Percentiles rank a stretch among this genome's conserved stretches.
These are phyloP conservation scores for Zenarchopterus dispar DNA, from an alignment of 2,797 vertebrate species.

Conservation along the genomic window DNA sequence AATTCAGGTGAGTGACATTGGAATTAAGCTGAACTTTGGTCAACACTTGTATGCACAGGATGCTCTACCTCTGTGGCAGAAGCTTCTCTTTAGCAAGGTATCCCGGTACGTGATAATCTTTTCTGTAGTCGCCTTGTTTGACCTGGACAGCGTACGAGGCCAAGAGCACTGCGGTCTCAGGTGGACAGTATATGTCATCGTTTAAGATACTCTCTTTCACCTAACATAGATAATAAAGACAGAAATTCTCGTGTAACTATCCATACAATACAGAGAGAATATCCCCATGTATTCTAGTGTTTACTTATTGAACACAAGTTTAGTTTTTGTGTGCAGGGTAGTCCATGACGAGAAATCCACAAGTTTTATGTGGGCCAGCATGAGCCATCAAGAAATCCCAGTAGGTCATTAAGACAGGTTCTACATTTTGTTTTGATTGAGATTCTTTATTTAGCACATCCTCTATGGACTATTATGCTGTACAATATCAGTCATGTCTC, in stretches of 20 bases:
- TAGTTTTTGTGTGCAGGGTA: constrained; percentile 18
- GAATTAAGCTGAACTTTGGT: constrained; percentile 49
- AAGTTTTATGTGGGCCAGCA: background rate
- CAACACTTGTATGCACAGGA: constrained; percentile 35
- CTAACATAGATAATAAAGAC: constrained; percentile 49
- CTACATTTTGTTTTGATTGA: constrained; percentile 48
- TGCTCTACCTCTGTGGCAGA: constrained; percentile 90
- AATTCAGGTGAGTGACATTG: constrained; percentile 38
- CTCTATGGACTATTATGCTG: background rate
- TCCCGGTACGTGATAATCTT: constrained; percentile 89
- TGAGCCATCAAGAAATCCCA: constrained; percentile 38
- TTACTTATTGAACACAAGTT: constrained; percentile 21
- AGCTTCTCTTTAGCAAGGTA: constrained; percentile 92
- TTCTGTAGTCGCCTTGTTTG: constrained; percentile 93
- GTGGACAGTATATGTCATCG: constrained; percentile 97
- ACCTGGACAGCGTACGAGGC: constrained; percentile 95
- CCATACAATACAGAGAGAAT: background rate
- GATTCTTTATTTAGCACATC: constrained; percentile 9
- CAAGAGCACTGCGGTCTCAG: constrained; percentile 94
- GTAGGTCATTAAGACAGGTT: constrained; percentile 29
- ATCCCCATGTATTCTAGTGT: constrained; percentile 1
- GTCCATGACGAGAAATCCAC: constrained; percentile 26
- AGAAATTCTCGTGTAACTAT: background rate
- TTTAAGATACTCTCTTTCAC: constrained; percentile 95
- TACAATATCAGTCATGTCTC: background rate